A percentile compares a stretch with the other conserved stretches of the same genome.
These are phyloP conservation scores for Drosophila melanogaster DNA, from an alignment of 1,140 invertebrate genomes.

Conservation along the genomic window Release_6_plus_ISO1_MT NC_004354.4:4129501-4130000, in stretches of 20 bases:
- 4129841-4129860: background rate
- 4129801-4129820: too few relatives aligned
- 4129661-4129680: conserved; percentile 76
- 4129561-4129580: conserved; percentile 24
- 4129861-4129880: background rate
- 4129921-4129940: too few relatives aligned
- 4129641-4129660: conserved; percentile 57
- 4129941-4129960: too few relatives aligned
- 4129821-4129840: background rate
- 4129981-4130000: too few relatives aligned
- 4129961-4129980: too few relatives aligned
- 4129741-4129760: background rate
- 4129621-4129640: conserved; percentile 7
- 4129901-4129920: too few relatives aligned
- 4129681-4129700: conserved; percentile 68
- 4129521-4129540: conserved; percentile 68
- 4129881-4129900: background rate
- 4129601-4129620: conserved; percentile 10
- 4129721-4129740: conserved; percentile 56
- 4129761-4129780: conserved; percentile 4
- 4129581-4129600: conserved; percentile 16
- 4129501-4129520: background rate
- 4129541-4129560: conserved; percentile 77
- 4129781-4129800: too few relatives aligned
- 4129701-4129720: conserved; percentile 78